Evolutionary conservation across 2,113 vertebrate genomes (phyloP).

Genomic region (Callaeas wilsoni): DNA sequence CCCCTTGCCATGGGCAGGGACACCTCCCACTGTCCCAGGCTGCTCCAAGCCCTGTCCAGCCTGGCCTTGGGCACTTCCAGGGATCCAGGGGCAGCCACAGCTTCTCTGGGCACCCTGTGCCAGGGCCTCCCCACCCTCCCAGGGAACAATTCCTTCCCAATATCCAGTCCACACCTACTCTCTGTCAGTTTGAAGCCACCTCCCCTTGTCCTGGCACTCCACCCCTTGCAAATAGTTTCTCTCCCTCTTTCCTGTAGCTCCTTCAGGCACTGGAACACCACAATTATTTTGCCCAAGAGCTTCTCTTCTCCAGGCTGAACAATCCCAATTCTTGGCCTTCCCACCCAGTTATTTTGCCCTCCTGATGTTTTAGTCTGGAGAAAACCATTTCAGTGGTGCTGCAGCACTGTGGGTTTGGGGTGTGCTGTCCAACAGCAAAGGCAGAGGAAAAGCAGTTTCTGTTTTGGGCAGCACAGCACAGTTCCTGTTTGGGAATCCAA

Average conservation of each 20-base stretch:
- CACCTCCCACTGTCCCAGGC: not conserved
- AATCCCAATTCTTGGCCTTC: not conserved
- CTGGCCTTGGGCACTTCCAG: not conserved
- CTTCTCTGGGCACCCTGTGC: not conserved
- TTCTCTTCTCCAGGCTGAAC: not conserved
- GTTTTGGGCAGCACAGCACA: accelerated
- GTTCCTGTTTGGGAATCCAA: not conserved
- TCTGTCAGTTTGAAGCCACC: not conserved
- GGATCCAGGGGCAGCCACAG: not conserved
- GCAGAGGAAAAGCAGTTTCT: not conserved
- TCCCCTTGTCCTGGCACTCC: not conserved
- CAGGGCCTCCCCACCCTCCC: not conserved
- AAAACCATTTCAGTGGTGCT: not conserved
- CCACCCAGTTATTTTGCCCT: not conserved
- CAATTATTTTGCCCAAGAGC: not conserved
- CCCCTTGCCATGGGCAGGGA: not conserved
- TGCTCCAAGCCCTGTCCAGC: not conserved
- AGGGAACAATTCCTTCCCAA: not conserved
- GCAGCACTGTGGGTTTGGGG: not conserved
- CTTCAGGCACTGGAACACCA: not conserved
- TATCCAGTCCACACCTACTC: accelerated
- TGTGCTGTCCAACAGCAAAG: not conserved
- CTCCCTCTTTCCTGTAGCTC: not conserved
- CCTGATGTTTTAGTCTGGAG: not conserved
- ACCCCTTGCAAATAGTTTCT: not conserved